Conservation (phyloP, 2,113 vertebrate species). For the Periophthalmus modestus region DNA sequence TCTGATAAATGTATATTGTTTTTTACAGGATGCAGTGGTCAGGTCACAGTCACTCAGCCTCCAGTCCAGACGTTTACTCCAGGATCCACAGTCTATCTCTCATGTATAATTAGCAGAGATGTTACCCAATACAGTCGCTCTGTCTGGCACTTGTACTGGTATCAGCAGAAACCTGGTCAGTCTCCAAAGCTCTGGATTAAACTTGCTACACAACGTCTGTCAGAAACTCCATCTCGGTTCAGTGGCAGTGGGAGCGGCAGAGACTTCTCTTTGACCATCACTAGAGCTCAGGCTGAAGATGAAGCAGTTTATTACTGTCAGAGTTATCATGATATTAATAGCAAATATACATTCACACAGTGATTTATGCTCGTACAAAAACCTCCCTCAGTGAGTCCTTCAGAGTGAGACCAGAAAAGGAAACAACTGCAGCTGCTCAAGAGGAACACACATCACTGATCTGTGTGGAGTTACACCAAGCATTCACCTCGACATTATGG, state of each 20-base stretch:
- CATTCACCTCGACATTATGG: neutral
- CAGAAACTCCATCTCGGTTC: too few relatives aligned
- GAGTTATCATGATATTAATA: neutral
- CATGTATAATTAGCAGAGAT: slow-evolving; percentile 34
- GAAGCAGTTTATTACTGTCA: slow-evolving; percentile 51
- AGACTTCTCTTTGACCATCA: too few relatives aligned
- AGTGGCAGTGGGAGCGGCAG: too few relatives aligned
- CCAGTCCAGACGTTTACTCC: slow-evolving; percentile 12
- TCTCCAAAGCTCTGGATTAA: too few relatives aligned
- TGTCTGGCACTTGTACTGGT: too few relatives aligned
- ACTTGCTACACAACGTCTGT: too few relatives aligned
- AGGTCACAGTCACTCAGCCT: slow-evolving; percentile 62
- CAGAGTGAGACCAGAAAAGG: slow-evolving; percentile 23
- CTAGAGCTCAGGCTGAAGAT: slow-evolving; percentile 42
- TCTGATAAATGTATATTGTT: too few relatives aligned
- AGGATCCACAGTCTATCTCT: slow-evolving; percentile 38
- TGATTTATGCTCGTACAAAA: slow-evolving; percentile 47
- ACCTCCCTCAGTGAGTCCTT: slow-evolving; percentile 34
- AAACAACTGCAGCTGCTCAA: slow-evolving; percentile 25
- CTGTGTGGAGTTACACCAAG: too few relatives aligned
- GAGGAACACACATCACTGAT: too few relatives aligned
- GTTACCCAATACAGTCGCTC: neutral
- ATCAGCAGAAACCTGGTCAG: too few relatives aligned
- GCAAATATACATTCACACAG: slow-evolving; percentile 19
- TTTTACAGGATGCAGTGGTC: slow-evolving; percentile 55